Evolutionary conservation across 2,113 vertebrate species (phyloP).

Genomic region (Nymphicus hollandicus): DNA sequence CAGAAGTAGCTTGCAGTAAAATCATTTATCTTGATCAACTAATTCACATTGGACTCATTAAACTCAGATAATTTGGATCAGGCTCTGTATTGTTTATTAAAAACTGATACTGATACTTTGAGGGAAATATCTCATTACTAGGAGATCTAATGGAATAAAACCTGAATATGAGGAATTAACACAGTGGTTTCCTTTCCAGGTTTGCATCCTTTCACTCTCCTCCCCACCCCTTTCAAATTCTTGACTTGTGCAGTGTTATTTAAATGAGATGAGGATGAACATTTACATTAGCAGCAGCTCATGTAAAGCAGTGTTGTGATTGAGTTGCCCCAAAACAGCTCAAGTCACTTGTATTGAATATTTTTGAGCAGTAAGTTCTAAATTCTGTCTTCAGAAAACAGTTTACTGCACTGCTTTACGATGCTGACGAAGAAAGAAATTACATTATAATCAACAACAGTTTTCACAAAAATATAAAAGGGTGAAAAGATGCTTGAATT

Average conservation of each 20-base stretch:
- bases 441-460: background rate
- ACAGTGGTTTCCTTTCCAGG: background rate
- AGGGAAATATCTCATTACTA: background rate
- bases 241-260: background rate
- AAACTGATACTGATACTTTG: background rate
- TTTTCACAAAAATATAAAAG: background rate
- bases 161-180: background rate
- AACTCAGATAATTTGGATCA: background rate
- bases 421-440: background rate
- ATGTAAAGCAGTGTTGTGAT: background rate
- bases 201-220: background rate
- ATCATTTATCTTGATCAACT: constrained; percentile 14
- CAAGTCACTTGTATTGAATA: background rate
- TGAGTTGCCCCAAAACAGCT: background rate
- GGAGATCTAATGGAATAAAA: background rate
- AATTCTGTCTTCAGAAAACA: background rate
- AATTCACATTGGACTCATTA: background rate
- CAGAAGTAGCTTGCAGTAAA: background rate
- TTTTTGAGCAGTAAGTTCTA: background rate
- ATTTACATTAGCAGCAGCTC: background rate
- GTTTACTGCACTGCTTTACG: background rate
- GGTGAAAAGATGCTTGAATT: background rate
- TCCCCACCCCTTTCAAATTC: background rate
- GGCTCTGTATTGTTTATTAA: background rate
- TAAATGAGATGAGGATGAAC: background rate